A percentile compares a stretch with the other conserved stretches of the same genome.
Conservation (phyloP, 2,797 vertebrate genomes). For the Hoplostethus mediterraneus region DNA sequence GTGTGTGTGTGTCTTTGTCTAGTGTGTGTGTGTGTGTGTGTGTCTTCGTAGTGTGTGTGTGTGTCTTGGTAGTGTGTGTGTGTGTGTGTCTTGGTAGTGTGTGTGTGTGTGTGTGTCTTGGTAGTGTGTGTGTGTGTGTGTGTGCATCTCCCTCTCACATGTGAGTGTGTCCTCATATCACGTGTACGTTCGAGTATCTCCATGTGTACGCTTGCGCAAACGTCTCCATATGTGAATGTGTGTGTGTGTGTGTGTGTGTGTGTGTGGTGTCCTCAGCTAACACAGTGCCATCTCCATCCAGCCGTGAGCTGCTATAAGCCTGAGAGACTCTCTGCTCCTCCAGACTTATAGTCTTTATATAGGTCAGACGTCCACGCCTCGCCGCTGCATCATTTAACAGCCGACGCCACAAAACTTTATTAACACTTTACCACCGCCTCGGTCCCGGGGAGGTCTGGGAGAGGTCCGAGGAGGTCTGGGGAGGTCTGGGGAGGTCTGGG, state of each 20-base stretch:
- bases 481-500: no score
- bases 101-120: no score
- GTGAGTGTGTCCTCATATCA: neutral
- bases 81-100: no score
- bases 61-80: no score
- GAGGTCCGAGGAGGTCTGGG: no score
- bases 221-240: neutral
- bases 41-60: neutral
- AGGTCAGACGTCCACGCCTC: conserved; percentile 57
- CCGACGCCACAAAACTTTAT: neutral
- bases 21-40: conserved; percentile 15
- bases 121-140: no score
- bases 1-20: conserved; percentile 1
- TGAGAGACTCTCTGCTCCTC: neutral
- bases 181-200: neutral
- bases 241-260: conserved; percentile 8
- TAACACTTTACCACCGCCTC: neutral
- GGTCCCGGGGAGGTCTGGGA: no score
- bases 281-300: conserved; percentile 35
- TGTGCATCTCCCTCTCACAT: neutral
- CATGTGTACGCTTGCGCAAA: neutral
- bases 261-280: conserved; percentile 46
- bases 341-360: conserved; percentile 55
- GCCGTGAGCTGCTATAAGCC: conserved; percentile 23
- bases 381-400: conserved; percentile 16